A percentile compares a stretch with the other conserved stretches of the same genome.
Evolutionary conservation across 2,113 vertebrate genomes (phyloP).

Genomic region (Columba janthina): DNA sequence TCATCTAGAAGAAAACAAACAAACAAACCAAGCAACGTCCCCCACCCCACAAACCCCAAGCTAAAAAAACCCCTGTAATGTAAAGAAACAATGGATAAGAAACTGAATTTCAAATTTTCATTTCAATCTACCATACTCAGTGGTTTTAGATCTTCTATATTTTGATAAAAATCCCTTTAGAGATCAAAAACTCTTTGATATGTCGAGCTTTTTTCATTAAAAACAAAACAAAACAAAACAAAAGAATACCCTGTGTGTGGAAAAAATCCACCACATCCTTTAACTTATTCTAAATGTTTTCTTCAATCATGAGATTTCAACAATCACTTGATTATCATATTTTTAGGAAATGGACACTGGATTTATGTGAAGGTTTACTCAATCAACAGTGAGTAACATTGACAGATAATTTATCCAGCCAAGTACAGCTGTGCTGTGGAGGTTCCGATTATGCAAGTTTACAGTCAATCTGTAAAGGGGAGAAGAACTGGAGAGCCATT

Average conservation of each 20-base stretch:
- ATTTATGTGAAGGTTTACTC: neutral
- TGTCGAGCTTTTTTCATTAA: accelerated
- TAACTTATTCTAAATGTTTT: neutral
- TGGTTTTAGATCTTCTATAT: neutral
- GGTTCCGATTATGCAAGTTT: neutral
- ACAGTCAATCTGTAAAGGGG: neutral
- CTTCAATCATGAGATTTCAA: neutral
- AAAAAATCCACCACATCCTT: neutral
- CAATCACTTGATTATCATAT: neutral
- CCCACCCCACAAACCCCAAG: neutral
- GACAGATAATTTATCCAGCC: neutral
- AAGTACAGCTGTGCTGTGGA: neutral
- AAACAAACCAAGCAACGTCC: neutral
- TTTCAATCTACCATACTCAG: neutral
- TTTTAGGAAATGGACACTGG: neutral
- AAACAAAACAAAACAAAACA: neutral
- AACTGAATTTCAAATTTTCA: neutral
- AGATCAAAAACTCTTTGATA: neutral
- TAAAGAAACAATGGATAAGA: neutral
- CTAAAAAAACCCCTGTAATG: neutral
- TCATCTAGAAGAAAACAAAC: neutral
- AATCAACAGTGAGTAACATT: neutral
- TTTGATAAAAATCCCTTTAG: neutral
- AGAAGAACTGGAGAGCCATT: neutral
- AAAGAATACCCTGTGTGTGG: too few species aligned